Evolutionary conservation across 2,113 vertebrate species (phyloP).

Genomic region (Odontesthes bonariensis): DNA sequence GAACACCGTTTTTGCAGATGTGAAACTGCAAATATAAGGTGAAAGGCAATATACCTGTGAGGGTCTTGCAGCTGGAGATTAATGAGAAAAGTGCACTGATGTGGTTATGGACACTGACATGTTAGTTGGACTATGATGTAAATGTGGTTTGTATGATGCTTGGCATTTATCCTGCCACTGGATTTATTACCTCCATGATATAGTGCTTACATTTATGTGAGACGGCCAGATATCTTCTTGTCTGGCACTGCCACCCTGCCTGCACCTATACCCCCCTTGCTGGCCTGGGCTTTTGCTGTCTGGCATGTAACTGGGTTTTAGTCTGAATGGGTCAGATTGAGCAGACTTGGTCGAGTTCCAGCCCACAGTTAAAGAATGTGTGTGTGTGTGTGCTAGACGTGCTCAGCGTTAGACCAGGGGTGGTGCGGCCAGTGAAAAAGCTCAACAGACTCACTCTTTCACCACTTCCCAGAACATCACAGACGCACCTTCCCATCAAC

Average conservation of each 20-base stretch:
- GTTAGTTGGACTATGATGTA: conserved; percentile 20
- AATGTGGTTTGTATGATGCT: conserved; percentile 12
- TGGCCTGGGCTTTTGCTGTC: conserved; percentile 33
- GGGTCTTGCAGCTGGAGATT: conserved; percentile 16
- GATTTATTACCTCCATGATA: conserved; percentile 28
- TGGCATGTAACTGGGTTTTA: conserved; percentile 38
- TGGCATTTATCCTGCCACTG: conserved; percentile 15
- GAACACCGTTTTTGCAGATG: not conserved
- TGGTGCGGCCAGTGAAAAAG: conserved; percentile 42
- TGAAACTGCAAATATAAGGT: not conserved
- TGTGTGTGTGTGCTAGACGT: conserved; percentile 31
- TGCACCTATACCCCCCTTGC: conserved; percentile 8
- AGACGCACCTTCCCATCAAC: conserved; percentile 60
- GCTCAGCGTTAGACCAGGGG: conserved; percentile 27
- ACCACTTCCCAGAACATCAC: conserved; percentile 79
- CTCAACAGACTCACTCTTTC: conserved; percentile 79
- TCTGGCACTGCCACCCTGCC: conserved; percentile 57
- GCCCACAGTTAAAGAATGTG: conserved; percentile 63
- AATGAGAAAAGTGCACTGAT: conserved; percentile 12
- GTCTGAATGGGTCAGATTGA: conserved; percentile 79
- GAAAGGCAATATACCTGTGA: not conserved
- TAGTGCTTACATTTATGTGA: conserved; percentile 26
- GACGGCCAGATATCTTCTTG: conserved; percentile 43
- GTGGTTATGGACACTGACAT: conserved; percentile 33
- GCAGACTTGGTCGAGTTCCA: conserved; percentile 68